These are phyloP conservation scores for Thermophis baileyi DNA, from an alignment of 2,113 vertebrate genomes.

Conservation along the genomic window DNA sequence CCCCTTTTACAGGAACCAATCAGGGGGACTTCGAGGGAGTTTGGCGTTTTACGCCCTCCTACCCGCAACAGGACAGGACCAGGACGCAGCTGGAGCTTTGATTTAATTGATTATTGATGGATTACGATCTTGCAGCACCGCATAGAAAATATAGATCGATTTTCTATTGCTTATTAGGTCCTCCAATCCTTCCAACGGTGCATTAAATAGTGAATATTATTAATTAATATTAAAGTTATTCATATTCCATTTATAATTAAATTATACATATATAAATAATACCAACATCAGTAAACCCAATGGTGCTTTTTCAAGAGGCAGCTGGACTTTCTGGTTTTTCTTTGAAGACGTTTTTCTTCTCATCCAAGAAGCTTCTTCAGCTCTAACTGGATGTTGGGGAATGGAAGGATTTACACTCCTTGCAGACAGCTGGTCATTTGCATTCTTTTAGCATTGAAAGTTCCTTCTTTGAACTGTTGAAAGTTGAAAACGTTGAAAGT, in stretches of 20 bases:
- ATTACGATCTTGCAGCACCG: background rate
- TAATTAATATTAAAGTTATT: background rate
- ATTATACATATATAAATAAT: background rate
- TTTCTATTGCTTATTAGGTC: background rate
- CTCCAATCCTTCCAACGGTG: background rate
- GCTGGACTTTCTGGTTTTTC: no score
- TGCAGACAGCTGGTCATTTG: no score
- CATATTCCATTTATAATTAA: background rate
- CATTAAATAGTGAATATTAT: background rate
- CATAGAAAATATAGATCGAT: background rate
- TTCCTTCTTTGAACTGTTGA: no score
- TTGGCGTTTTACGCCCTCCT: fast-evolving
- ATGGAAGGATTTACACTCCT: no score
- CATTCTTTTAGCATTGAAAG: no score
- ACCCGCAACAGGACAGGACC: background rate
- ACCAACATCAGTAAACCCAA: background rate
- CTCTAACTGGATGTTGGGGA: no score
- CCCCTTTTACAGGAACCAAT: background rate
- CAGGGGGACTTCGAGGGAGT: background rate
- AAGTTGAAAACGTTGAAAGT: no score
- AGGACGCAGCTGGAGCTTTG: background rate
- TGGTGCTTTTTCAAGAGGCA: no score
- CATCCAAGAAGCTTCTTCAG: no score
- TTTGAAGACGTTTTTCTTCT: no score
- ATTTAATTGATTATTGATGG: background rate